These are phyloP conservation scores for Meriones psammophilus DNA, from an alignment of 2,797 vertebrate species.

Conservation along the genomic window DNA sequence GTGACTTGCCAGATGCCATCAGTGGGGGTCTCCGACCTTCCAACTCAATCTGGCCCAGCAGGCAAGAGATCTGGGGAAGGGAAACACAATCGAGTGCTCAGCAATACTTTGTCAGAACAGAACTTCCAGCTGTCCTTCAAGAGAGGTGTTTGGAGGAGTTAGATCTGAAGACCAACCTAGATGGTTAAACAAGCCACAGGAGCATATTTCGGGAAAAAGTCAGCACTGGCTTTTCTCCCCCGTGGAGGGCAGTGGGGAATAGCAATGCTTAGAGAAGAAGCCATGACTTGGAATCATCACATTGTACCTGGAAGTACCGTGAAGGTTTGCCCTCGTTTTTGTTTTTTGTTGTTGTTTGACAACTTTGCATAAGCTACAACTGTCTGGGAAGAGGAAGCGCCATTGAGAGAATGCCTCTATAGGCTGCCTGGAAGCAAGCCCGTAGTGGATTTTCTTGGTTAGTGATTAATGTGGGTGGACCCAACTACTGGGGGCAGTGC, in stretches of 20 bases:
- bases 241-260: not conserved
- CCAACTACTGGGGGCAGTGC: not conserved
- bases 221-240: not conserved
- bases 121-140: not conserved
- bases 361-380: not conserved
- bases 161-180: not conserved
- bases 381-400: not conserved
- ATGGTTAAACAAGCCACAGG: not conserved
- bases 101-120: not conserved
- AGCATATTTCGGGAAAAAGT: not conserved
- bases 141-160: not conserved
- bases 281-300: not conserved
- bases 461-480: not conserved
- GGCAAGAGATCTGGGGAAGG: slow-evolving; percentile 94
- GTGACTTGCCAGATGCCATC: slow-evolving; percentile 98
- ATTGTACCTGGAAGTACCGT: not conserved
- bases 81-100: not conserved
- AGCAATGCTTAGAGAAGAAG: not conserved
- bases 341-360: not conserved
- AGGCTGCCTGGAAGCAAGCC: not conserved
- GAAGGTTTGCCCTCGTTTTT: not conserved
- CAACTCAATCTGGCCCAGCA: slow-evolving; percentile 98
- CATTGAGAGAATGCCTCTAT: not conserved
- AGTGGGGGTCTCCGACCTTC: slow-evolving; percentile 97
- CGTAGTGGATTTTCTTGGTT: not conserved